Conservation (phyloP, 2,113 vertebrate species). For the Tragelaphus buxtoni region DNA sequence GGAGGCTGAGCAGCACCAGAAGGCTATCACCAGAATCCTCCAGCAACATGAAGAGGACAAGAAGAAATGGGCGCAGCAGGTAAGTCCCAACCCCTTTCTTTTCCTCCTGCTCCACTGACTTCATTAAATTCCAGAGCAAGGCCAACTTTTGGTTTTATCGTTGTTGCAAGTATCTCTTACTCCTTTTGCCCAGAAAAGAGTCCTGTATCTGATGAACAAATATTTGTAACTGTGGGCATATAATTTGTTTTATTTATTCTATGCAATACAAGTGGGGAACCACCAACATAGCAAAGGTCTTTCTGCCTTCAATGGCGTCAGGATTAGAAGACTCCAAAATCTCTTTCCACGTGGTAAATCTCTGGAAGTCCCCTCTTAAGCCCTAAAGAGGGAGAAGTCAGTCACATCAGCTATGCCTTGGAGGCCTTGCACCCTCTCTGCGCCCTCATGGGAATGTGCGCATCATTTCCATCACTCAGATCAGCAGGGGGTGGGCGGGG, state of each 20-base stretch:
- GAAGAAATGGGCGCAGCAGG: conserved; percentile 27
- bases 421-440: neutral
- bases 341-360: neutral
- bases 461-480: neutral
- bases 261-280: neutral
- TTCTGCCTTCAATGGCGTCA: neutral
- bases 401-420: neutral
- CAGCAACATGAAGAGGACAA: conserved; percentile 66
- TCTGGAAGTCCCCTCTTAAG: neutral
- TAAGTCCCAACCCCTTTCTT: conserved; percentile 27
- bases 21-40: neutral
- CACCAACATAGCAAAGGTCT: neutral
- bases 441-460: neutral
- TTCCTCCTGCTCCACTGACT: neutral
- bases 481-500: neutral
- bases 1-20: conserved; percentile 5
- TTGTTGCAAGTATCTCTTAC: neutral
- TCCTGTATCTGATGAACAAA: neutral
- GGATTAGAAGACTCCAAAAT: neutral
- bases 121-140: neutral
- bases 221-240: neutral
- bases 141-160: neutral
- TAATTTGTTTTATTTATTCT: neutral
- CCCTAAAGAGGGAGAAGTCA: neutral
- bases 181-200: neutral